Evolutionary conservation across 2,797 vertebrate species (phyloP), one percentile per base, ranked within the genome.

Genomic region (Neomorphus geoffroyi): DNA sequence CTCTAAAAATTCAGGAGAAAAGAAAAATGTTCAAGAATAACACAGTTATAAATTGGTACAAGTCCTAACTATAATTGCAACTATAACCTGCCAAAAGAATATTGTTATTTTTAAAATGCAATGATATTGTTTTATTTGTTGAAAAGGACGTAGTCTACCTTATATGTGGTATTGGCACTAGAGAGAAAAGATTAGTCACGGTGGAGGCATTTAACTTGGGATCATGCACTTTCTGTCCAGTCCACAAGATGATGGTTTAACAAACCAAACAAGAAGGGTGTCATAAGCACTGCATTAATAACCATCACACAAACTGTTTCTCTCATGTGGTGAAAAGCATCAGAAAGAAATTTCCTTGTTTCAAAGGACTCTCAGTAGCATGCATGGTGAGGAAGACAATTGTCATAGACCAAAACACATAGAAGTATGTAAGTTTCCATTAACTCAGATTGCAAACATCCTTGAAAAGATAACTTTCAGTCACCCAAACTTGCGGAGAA

Each of bases 141-240:
- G 73, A 62, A 88, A 82, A 85, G 46, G 19, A 72, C 35, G 61
- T 4, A 79, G 21, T 2, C 70, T 75, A 79, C 51, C 41, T 86
- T 90, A 90, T 81, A 79, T 27, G 39, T 22, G 17, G 4, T 51
- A 50, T 33, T 96, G 71, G 66, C 80, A 69, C 15, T 46, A 84
- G 24, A 81, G n/a, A 72, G 66, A 61, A 93, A 94, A 88, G 37
- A 79, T 72, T 81, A 88, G 37, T 88, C 80, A 88, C 15, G 80
- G 33, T 43, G 39, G 93, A 87, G 64, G 80, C n/a, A 80, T 91
- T 89, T 73, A 43, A 91, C 27, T 82, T 43, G 10, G 22, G 30
- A 94, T 87, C 33, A 12, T 70, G 78, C 90, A 94, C 66, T 93
- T 90, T 90, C 65, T 81, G 73, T 79, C 30, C 50, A 79, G 54